phyloP scores from a whole-genome alignment of 92 coral and sea anemone species.

The Epizoanthus scotinus region DNA sequence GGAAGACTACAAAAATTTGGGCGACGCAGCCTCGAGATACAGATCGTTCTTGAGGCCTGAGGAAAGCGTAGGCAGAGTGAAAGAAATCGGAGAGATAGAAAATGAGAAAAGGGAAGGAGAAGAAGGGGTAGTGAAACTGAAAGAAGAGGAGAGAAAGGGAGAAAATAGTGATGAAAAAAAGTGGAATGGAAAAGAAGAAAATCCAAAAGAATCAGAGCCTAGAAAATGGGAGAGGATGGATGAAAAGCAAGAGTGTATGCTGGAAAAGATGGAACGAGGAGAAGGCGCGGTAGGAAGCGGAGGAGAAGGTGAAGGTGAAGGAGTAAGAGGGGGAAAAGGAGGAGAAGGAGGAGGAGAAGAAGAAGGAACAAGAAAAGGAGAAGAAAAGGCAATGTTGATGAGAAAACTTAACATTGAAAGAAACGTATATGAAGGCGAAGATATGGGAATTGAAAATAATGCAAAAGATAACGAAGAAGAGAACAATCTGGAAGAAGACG shows the following conservation, averaged over 20 bases:
- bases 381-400: background rate
- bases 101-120: background rate
- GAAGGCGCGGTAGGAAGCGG: background rate
- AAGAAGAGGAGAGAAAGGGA: background rate
- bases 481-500: background rate
- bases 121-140: background rate
- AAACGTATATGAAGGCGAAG: background rate
- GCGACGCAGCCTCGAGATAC: conserved; percentile 20
- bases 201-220: background rate
- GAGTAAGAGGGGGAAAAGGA: background rate
- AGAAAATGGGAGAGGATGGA: background rate
- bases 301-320: background rate
- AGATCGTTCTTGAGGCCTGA: conserved; percentile 1
- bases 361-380: background rate
- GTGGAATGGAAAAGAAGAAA: no score
- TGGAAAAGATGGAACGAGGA: background rate
- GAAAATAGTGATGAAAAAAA: no score
- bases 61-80: background rate
- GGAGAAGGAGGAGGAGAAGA: background rate
- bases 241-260: background rate
- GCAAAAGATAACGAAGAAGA: background rate
- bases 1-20: conserved; percentile 14
- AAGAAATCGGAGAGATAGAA: background rate
- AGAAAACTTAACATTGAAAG: background rate
- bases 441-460: background rate